A percentile compares a stretch with the other conserved stretches of the same genome.
phyloP scores from a whole-genome alignment of 2,113 vertebrate genomes.

The Hippolais icterina region DNA sequence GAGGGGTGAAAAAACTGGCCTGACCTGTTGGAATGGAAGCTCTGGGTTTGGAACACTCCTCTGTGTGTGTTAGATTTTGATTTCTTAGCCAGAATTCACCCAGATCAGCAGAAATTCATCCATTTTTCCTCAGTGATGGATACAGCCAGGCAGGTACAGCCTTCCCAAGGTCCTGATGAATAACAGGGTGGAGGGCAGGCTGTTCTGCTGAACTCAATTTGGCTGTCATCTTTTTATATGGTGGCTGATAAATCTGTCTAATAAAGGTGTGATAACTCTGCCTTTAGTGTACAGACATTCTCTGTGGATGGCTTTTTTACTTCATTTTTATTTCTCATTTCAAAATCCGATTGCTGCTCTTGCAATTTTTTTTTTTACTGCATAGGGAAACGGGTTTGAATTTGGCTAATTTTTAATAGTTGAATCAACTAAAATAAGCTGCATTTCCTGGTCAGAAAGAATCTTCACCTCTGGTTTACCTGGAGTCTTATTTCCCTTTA shows the following conservation, averaged over 20 bases:
- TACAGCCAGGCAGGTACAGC: not conserved
- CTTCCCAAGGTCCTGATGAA: not conserved
- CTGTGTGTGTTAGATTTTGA: not conserved
- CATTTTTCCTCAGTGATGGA: not conserved
- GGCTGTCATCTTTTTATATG: not conserved
- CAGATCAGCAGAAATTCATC: not conserved
- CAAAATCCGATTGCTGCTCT: not conserved
- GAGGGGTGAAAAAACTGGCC: not conserved
- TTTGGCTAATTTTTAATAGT: not conserved
- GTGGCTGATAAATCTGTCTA: not conserved
- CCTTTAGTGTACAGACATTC: not conserved
- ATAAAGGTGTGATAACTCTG: conserved; percentile 6
- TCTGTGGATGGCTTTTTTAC: not conserved
- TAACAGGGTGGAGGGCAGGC: not conserved
- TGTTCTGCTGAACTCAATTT: not conserved
- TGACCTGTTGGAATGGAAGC: not conserved
- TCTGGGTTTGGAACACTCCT: not conserved
- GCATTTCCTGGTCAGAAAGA: not conserved
- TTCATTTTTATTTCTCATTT: not conserved
- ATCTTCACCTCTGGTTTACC: not conserved
- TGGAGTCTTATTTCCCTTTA: not conserved
- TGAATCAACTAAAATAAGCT: not conserved
- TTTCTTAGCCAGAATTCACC: not conserved
- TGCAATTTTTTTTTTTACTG: not conserved
- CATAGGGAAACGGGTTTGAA: not conserved